Base-by-base conservation (phyloP, 2,888 invertebrate genomes). In the Exocentrus adspersus region DNA sequence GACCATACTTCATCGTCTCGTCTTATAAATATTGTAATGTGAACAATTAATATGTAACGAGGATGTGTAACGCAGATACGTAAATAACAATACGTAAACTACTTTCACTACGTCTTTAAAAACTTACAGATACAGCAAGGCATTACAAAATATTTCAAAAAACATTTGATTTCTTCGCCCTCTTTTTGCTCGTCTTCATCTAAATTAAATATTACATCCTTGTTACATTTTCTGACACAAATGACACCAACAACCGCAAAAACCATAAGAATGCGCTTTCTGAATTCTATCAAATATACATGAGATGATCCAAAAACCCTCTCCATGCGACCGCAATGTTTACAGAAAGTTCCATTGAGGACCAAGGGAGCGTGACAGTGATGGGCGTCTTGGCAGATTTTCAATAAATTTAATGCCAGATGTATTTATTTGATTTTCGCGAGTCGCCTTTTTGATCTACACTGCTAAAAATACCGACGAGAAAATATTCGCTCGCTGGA, bases 1-100 rank as follows among this genome's bases (percentile, higher is more conserved):
- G 53, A 54, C 68, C 68, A 68, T 45, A 62, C 21, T 64, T 62
- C 37, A 65, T 56, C 37, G 41, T 37, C 45, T 56, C 37, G 41
- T 37, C 45, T 57, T 48, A 63, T 65, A 56, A 68, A 64, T 68
- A 59, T 54, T 60, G 63, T 61, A 61, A 65, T 59, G 20, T 19
- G 24, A 12, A 12, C 46, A 14, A 48, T 48, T 24, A 48, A 48
- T 24, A 48, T 48, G 46, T 21, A 20, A 45, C 20, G 3, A 21
- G 20, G 21, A 45, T 45, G 45, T 20, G 45, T n/a, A n/a, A 12
- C 24, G 37, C 14, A 14, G 32, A 32, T 2, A 12, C n/a, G 37
- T 37, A 37, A 37, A 37, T 37, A 37, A 37, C 12, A 37, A 37
- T n/a, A 37, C 3, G 24, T 24, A 24, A 24, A 24, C 24, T 3